phyloP scores from a whole-genome alignment of 92 coral and sea anemone species.

The Phymanthus crucifer region DNA sequence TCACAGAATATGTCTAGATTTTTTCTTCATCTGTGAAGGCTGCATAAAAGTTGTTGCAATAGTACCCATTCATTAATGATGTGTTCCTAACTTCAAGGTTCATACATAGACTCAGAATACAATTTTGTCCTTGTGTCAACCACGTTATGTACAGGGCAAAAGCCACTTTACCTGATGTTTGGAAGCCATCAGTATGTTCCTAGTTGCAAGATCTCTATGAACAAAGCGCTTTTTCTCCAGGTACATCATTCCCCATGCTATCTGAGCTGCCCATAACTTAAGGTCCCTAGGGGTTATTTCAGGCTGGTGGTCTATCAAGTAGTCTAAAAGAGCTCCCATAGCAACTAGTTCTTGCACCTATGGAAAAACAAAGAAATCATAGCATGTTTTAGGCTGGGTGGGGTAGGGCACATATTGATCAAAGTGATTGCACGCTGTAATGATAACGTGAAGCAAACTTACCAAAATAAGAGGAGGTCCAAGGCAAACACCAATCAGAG shows the following conservation, averaged over 20 bases:
- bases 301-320: conserved; percentile 71
- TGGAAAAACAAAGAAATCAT: not conserved
- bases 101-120: no score
- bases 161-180: conserved; percentile 73
- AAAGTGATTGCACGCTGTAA: not conserved
- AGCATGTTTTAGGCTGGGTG: not conserved
- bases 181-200: conserved; percentile 90
- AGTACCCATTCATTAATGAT: no score
- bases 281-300: conserved; percentile 83
- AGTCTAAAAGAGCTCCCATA: conserved; percentile 96
- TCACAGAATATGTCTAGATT: no score
- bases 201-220: conserved; percentile 96
- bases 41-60: no score
- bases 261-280: conserved; percentile 98
- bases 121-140: not conserved
- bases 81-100: no score
- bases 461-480: conserved; percentile 99
- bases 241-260: conserved; percentile 99
- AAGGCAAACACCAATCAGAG: conserved; percentile 95
- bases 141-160: not conserved
- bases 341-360: conserved; percentile 95
- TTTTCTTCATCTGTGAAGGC: no score
- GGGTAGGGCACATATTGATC: not conserved
- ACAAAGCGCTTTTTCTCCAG: conserved; percentile 97
- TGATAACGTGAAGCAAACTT: no score